Conservation (phyloP, 1,140 invertebrate genomes). For the Heliconius melpomene region DNA sequence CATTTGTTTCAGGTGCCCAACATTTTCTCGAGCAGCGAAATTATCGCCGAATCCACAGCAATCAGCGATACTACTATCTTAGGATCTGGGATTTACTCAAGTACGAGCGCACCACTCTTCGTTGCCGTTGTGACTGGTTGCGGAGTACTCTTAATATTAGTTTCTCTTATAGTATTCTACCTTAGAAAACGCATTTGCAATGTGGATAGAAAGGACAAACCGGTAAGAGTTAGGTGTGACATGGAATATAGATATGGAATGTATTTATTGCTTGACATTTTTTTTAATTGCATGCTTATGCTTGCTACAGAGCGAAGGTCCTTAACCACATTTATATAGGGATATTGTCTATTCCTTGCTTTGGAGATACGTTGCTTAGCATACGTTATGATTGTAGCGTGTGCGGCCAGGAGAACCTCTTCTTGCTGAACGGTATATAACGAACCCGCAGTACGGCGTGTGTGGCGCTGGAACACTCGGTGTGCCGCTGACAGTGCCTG, state of each 20-base stretch:
- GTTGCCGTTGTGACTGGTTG: constrained; percentile 49
- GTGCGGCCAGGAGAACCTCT: constrained; percentile 82
- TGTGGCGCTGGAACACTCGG: constrained; percentile 59
- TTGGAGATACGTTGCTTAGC: constrained; percentile 49
- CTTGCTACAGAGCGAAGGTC: neutral
- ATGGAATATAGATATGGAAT: neutral
- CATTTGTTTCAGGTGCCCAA: neutral
- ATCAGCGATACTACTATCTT: constrained; percentile 47
- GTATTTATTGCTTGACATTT: neutral
- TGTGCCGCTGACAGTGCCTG: constrained; percentile 35
- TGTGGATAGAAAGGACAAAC: constrained; percentile 68
- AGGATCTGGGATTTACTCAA: constrained; percentile 42
- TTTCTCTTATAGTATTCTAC: constrained; percentile 56
- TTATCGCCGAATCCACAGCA: constrained; percentile 48
- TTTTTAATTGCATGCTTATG: neutral
- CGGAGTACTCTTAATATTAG: constrained; percentile 52
- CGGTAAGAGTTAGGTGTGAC: constrained; percentile 51
- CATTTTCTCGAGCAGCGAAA: constrained; percentile 48
- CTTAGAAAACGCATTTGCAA: constrained; percentile 60
- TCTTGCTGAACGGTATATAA: constrained; percentile 87
- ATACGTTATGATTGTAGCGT: constrained; percentile 69
- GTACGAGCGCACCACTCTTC: constrained; percentile 51
- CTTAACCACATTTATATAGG: neutral
- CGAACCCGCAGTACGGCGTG: constrained; percentile 88
- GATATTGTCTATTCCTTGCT: constrained; percentile 28